Evolutionary conservation across 64 coral and sea anemone genomes (phyloP).

Genomic region (Actinia tenebrosa): DNA sequence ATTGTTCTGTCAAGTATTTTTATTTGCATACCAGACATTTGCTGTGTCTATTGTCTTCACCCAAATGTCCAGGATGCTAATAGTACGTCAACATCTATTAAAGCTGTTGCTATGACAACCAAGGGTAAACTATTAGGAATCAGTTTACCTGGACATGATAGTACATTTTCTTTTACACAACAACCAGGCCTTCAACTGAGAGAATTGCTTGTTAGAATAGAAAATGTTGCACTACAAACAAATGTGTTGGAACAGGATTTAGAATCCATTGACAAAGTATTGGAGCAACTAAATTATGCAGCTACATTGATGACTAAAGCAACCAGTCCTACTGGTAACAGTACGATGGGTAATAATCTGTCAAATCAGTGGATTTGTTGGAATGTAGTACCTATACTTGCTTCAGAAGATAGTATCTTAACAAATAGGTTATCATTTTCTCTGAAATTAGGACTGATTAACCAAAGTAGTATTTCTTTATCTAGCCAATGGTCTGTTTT

Average conservation of each 20-base stretch:
- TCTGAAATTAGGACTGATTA: neutral
- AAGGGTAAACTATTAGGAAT: neutral
- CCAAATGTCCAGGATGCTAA: neutral
- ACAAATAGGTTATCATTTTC: neutral
- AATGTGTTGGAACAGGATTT: neutral
- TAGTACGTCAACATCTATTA: neutral
- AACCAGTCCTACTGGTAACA: neutral
- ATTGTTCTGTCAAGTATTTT: neutral
- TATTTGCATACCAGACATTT: neutral
- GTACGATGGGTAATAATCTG: neutral
- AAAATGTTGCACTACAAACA: slow-evolving; percentile 2
- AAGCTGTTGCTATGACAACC: slow-evolving; percentile 5
- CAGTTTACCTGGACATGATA: neutral
- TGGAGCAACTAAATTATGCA: neutral
- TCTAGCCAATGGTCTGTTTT: neutral
- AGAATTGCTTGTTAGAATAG: neutral
- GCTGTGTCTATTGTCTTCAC: neutral
- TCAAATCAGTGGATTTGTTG: neutral
- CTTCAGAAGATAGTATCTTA: neutral
- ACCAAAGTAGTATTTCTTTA: neutral
- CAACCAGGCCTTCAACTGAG: neutral
- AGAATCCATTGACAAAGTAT: neutral
- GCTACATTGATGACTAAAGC: neutral
- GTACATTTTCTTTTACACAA: neutral
- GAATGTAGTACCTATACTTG: neutral